phyloP scores from a whole-genome alignment of 2,113 vertebrate species.

The Nesoenas mayeri region DNA sequence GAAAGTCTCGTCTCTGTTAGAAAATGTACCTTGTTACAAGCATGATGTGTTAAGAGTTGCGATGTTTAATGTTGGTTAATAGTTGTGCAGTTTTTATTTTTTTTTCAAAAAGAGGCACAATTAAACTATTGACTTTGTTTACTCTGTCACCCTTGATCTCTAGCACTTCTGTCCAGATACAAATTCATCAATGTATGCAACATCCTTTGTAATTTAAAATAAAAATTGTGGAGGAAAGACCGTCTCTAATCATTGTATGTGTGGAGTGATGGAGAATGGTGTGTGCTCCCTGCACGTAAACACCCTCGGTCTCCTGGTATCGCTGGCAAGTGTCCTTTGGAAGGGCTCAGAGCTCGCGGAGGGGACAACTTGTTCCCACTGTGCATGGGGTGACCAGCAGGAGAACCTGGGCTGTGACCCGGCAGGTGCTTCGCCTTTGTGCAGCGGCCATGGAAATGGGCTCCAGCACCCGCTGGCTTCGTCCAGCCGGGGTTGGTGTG shows the following conservation, averaged over 20 bases:
- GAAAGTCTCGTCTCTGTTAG: constrained; percentile 94
- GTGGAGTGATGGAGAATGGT: neutral
- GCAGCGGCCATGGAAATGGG: fast-evolving
- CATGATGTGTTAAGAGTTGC: constrained; percentile 94
- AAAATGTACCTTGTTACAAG: constrained; percentile 89
- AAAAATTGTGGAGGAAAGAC: constrained; percentile 76
- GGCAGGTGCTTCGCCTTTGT: fast-evolving
- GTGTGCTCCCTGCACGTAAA: neutral
- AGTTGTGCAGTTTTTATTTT: constrained; percentile 86
- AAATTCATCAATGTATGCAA: constrained; percentile 83
- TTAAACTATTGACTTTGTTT: constrained; percentile 76
- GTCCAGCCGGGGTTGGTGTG: neutral
- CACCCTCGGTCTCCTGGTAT: fast-evolving
- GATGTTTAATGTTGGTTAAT: constrained; percentile 93
- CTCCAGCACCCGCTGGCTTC: fast-evolving
- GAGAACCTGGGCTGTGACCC: neutral
- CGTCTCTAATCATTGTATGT: constrained; percentile 61
- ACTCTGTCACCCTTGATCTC: constrained; percentile 76
- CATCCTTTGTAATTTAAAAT: constrained; percentile 86
- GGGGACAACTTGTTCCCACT: fast-evolving
- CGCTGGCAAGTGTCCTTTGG: neutral
- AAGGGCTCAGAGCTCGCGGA: fast-evolving
- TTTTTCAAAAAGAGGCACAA: constrained; percentile 80
- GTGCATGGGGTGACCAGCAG: neutral
- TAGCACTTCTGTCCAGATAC: constrained; percentile 80